phyloP scores from a whole-genome alignment of 1,140 invertebrate species.

The Drosophila jambulina region DNA sequence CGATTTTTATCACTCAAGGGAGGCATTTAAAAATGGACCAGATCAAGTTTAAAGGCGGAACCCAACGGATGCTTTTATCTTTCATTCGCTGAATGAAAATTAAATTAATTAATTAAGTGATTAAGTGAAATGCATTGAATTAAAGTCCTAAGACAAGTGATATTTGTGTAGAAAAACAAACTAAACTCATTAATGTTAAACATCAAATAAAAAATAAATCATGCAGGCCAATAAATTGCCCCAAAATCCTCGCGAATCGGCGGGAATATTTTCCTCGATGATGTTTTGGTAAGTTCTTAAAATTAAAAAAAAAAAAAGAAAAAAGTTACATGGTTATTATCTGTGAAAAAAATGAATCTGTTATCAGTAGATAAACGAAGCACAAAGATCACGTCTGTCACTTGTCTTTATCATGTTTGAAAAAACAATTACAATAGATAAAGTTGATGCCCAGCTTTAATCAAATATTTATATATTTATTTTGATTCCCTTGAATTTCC shows the following conservation, averaged over 20 bases:
- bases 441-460: not conserved
- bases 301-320: not conserved
- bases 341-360: not conserved
- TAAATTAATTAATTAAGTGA: not conserved
- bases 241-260: conserved; percentile 66
- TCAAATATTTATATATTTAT: conserved; percentile 10
- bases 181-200: not conserved
- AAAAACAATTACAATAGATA: not conserved
- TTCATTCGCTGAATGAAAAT: not conserved
- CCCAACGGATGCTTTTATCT: conserved; percentile 27
- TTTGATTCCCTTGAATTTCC: not conserved
- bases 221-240: conserved; percentile 60
- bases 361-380: conserved; percentile 21
- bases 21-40: conserved; percentile 27
- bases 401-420: conserved; percentile 7
- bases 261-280: conserved; percentile 60
- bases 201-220: not conserved
- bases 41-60: conserved; percentile 23
- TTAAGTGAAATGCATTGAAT: not conserved
- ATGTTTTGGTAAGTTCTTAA: conserved; percentile 65
- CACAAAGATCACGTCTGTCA: conserved; percentile 5
- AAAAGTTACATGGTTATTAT: not conserved
- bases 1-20: conserved; percentile 25
- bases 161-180: not conserved
- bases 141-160: not conserved